phyloP scores from a whole-genome alignment of 2,888 invertebrate genomes.

The Leistus spinibarbis region DNA sequence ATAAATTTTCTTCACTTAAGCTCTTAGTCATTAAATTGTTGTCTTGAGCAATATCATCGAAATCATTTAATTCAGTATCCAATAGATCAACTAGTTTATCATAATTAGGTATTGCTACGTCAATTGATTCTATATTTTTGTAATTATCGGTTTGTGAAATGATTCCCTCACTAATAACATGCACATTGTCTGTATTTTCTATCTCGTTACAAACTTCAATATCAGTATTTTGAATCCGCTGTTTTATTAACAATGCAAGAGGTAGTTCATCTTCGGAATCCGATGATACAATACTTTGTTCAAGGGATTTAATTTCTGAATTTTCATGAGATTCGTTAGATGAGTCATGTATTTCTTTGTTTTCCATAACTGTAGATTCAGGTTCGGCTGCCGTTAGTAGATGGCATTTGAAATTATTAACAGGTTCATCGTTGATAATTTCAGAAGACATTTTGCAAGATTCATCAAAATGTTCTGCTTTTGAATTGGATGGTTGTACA shows the following conservation, averaged over 20 bases:
- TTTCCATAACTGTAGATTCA: slow-evolving; percentile 18
- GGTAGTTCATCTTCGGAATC: slow-evolving; percentile 39
- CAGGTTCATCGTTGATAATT: neutral
- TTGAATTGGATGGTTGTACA: neutral
- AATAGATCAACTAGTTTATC: neutral
- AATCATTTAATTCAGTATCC: neutral
- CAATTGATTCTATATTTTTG: neutral
- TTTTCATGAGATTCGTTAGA: neutral
- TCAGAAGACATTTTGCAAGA: neutral
- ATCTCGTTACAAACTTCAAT: neutral
- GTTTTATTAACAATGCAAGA: slow-evolving; percentile 18
- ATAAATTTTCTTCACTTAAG: neutral
- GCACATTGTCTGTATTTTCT: neutral
- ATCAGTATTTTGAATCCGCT: neutral
- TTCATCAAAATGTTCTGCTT: neutral
- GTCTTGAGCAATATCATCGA: neutral
- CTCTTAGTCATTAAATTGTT: neutral
- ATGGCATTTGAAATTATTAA: slow-evolving; percentile 6
- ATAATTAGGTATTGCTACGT: neutral
- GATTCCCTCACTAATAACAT: neutral
- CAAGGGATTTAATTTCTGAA: neutral
- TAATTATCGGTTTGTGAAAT: neutral
- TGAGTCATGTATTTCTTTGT: slow-evolving; percentile 23
- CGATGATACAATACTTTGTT: neutral
- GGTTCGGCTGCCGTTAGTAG: slow-evolving; percentile 22